Conservation (phyloP, 2,113 vertebrate species). For the Sturnus vulgaris region DNA sequence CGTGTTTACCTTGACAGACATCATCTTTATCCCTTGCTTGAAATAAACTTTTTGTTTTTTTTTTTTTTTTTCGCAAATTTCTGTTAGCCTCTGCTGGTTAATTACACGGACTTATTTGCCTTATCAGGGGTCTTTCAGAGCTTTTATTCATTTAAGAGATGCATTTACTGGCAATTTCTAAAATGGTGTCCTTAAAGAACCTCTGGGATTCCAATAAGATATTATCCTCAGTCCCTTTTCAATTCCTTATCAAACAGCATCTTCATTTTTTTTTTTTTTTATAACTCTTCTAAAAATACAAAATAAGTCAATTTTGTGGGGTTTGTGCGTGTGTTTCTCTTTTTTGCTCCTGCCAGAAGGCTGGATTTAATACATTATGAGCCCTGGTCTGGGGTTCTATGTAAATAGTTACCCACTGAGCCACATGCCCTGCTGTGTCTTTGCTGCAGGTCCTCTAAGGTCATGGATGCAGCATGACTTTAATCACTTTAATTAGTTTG, state of each 20-base stretch:
- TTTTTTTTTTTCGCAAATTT: background rate
- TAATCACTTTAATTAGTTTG: background rate
- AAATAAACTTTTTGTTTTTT: background rate
- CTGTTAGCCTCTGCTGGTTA: background rate
- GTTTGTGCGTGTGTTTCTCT: background rate
- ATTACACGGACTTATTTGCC: background rate
- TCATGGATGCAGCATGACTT: background rate
- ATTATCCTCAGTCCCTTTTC: background rate
- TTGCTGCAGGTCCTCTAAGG: background rate
- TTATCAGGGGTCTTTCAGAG: background rate
- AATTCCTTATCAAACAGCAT: background rate
- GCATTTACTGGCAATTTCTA: background rate
- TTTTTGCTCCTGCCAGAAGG: background rate
- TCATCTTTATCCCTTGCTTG: background rate
- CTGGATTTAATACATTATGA: background rate
- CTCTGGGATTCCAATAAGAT: background rate
- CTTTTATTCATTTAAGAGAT: background rate
- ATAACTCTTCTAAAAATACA: background rate
- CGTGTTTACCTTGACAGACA: background rate
- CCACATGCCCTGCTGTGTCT: background rate
- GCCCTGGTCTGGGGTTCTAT: background rate
- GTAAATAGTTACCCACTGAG: background rate
- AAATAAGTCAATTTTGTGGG: background rate
- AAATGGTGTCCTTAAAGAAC: background rate
- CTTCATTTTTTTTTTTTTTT: background rate